These are phyloP conservation scores for Drosophila koepferae DNA, from an alignment of 2,888 invertebrate species.

Conservation along the genomic window DNA sequence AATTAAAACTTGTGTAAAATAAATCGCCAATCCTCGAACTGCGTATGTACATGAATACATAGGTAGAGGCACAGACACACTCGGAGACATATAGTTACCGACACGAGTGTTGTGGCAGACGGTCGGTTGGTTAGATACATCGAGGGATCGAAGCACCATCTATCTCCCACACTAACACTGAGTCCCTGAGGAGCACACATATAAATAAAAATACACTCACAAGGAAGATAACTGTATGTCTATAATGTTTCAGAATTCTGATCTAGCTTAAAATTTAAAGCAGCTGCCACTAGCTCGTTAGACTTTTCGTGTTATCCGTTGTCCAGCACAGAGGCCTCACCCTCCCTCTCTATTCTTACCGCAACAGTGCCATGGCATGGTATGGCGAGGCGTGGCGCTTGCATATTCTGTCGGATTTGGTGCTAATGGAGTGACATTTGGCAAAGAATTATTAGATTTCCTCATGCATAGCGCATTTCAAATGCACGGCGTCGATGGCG, in stretches of 20 bases:
- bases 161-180: slow-evolving; percentile 3
- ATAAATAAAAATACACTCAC: not conserved
- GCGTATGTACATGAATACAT: slow-evolving; percentile 27
- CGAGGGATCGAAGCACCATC: slow-evolving; percentile 61
- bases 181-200: not conserved
- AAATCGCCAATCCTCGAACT: slow-evolving; percentile 78
- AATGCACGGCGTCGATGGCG: slow-evolving; percentile 26
- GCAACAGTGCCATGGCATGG: slow-evolving; percentile 4
- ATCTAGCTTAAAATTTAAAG: slow-evolving; percentile 33
- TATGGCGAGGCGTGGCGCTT: slow-evolving; percentile 8
- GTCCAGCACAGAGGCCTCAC: slow-evolving; percentile 13
- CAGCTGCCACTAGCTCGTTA: slow-evolving; percentile 10
- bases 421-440: slow-evolving; percentile 77
- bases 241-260: slow-evolving; percentile 23
- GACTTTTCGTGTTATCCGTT: slow-evolving; percentile 26
- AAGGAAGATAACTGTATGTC: slow-evolving; percentile 23
- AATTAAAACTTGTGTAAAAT: slow-evolving; percentile 83
- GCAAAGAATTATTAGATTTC: slow-evolving; percentile 77
- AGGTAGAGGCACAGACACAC: slow-evolving; percentile 9
- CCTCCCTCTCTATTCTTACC: slow-evolving; percentile 1
- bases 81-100: not conserved
- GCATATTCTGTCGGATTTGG: slow-evolving; percentile 57
- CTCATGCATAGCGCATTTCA: slow-evolving; percentile 66
- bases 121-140: slow-evolving; percentile 29
- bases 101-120: not conserved